These are phyloP conservation scores for Cyaniris semiargus DNA, from an alignment of 2,888 invertebrate species.

Conservation along the genomic window DNA sequence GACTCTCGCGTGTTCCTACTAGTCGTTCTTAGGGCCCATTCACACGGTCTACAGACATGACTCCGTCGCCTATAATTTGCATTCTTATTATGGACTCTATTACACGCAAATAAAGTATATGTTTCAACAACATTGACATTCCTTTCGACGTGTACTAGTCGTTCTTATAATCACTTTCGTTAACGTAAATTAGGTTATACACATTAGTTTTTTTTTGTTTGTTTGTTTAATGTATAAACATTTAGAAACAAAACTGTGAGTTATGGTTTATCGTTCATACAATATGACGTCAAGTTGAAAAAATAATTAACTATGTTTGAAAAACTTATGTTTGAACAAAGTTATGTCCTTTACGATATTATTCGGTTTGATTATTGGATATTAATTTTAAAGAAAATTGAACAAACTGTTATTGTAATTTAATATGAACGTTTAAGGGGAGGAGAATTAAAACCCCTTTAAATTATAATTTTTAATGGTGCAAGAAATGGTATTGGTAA, in stretches of 20 bases:
- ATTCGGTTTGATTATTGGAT: too few relatives aligned
- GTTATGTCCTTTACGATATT: too few relatives aligned
- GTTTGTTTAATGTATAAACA: not conserved
- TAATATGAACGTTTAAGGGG: too few relatives aligned
- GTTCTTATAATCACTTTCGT: constrained; percentile 3
- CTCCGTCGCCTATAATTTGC: not conserved
- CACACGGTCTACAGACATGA: not conserved
- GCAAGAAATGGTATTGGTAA: not conserved
- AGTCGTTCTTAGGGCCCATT: not conserved
- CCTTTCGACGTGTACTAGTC: not conserved
- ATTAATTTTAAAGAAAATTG: too few relatives aligned
- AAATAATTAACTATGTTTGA: too few relatives aligned
- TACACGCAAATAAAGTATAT: not conserved
- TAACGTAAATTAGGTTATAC: not conserved
- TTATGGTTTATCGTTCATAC: not conserved
- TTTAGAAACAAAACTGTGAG: not conserved
- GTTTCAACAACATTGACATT: not conserved
- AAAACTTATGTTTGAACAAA: too few relatives aligned
- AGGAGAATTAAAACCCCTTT: too few relatives aligned
- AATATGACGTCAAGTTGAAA: too few relatives aligned
- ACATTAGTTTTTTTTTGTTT: too few relatives aligned
- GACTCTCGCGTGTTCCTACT: not conserved
- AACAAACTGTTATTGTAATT: too few relatives aligned
- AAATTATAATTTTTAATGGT: not conserved
- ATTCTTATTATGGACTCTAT: too few relatives aligned